Conservation (phyloP, 1,140 invertebrate genomes). For the Monomorium pharaonis region DNA sequence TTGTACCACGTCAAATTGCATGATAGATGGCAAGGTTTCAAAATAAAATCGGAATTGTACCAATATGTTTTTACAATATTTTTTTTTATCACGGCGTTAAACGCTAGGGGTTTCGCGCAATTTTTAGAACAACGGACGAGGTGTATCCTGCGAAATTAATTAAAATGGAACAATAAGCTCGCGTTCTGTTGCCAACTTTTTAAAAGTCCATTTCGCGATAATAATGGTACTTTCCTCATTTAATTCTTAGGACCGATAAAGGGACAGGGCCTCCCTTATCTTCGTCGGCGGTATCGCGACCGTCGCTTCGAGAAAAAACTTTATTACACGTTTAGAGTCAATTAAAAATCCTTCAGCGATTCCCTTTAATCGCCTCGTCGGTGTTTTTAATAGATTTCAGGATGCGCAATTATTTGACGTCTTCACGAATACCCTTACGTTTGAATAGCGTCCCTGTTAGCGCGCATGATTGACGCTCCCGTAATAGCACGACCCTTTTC, state of each 20-base stretch:
- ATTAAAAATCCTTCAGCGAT: slow-evolving; percentile 56
- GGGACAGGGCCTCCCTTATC: slow-evolving; percentile 54
- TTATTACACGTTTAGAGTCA: slow-evolving; percentile 53
- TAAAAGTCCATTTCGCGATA: slow-evolving; percentile 64
- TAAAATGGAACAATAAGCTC: slow-evolving; percentile 69
- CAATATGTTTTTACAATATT: slow-evolving; percentile 41
- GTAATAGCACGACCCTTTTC: background rate
- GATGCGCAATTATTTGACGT: background rate
- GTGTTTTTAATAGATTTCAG: slow-evolving; percentile 9
- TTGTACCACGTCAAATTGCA: slow-evolving; percentile 21
- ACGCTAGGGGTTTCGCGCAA: background rate
- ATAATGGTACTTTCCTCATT: slow-evolving; percentile 56
- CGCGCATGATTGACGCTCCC: background rate
- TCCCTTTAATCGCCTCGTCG: slow-evolving; percentile 26
- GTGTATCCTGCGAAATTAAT: slow-evolving; percentile 50
- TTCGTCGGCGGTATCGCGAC: slow-evolving; percentile 21
- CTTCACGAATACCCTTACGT: background rate
- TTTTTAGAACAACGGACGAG: background rate
- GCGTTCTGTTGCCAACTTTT: slow-evolving; percentile 57
- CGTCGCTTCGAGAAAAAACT: slow-evolving; percentile 32
- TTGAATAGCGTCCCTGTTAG: background rate
- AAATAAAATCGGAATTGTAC: slow-evolving; percentile 47
- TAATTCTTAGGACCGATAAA: slow-evolving; percentile 19
- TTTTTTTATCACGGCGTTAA: slow-evolving; percentile 13
- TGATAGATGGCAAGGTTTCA: slow-evolving; percentile 39